Evolutionary conservation across 2,888 invertebrate genomes (phyloP), one percentile per base, ranked within the genome.

Genomic region (Phaonia tiefii): DNA sequence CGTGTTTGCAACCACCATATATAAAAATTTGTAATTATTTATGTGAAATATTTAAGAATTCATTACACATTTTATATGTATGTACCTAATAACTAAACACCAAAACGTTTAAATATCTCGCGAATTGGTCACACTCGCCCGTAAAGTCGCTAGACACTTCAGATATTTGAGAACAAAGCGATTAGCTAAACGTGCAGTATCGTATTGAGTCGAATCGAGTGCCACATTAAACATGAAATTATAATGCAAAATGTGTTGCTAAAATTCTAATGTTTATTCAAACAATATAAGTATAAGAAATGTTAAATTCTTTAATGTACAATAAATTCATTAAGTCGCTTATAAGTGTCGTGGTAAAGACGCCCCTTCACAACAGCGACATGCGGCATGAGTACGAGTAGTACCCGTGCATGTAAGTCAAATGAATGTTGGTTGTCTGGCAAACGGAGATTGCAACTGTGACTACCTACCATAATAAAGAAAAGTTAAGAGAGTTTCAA

Each of bases 171-270:
- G n/a, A n/a, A n/a, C n/a, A n/a, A n/a, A n/a, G n/a, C n/a, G n/a
- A n/a, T n/a, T n/a, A n/a, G n/a, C n/a, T n/a, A n/a, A n/a, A n/a
- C n/a, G n/a, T n/a, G n/a, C n/a, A n/a, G 31, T 31, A 31, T 31
- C 8, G 31, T 31, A 31, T 31, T 51, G 51, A 7, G 4, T 51
- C 22, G 51, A 51, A 5, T 31, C 31, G 31, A 31, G 4, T 20
- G 22, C 31, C 8, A 31, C 20, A 10, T 13, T 20, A 63, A 63
- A 22, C 63, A 63, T 63, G 17, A 63, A 63, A 63, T 79, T 70
- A 63, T 51, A 58, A 79, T 79, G 69, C 74, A 58, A 26, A 70
- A 56, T 25, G 39, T 66, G 74, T 79, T 44, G 63, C 44, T 31
- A 39, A 66, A 31, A 49, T 46, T 49, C 49, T 49, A 75, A 75